Percentiles rank a stretch among this genome's conserved stretches.
Conservation (phyloP, 2,888 invertebrate species). For the Amphiduros pacificus region DNA sequence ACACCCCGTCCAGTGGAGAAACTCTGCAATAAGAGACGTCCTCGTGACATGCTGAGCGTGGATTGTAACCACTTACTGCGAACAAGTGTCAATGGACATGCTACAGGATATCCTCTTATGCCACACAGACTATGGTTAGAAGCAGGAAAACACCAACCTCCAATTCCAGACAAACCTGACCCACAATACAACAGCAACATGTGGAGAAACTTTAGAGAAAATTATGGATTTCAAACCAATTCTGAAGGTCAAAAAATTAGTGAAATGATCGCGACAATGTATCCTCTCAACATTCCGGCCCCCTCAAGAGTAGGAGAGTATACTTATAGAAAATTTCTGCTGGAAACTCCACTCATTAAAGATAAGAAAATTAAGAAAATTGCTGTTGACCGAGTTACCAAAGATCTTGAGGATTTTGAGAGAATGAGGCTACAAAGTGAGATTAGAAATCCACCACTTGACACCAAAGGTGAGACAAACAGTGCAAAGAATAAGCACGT, state of each 20-base stretch:
- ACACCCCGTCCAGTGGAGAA: conserved; percentile 48
- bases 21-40: conserved; percentile 38
- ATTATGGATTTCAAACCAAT: conserved; percentile 45
- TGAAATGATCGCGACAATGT: conserved; percentile 55
- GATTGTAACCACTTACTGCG: conserved; percentile 54
- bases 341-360: conserved; percentile 49
- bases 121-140: conserved; percentile 53
- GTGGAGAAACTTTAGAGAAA: conserved; percentile 55
- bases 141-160: conserved; percentile 53
- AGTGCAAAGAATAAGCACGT: too few relatives aligned
- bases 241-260: conserved; percentile 47
- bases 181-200: conserved; percentile 55
- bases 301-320: conserved; percentile 53
- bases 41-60: conserved; percentile 46
- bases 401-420: conserved; percentile 47
- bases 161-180: conserved; percentile 45
- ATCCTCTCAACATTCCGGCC: conserved; percentile 55
- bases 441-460: conserved; percentile 54
- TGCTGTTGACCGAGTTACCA: conserved; percentile 43
- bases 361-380: conserved; percentile 43
- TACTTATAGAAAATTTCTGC: conserved; percentile 53
- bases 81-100: conserved; percentile 19
- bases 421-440: conserved; percentile 45
- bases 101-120: conserved; percentile 17
- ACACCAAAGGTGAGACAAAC: conserved; percentile 52